Conservation (phyloP, 1,140 invertebrate genomes). For the Diorhabda elongata region DNA sequence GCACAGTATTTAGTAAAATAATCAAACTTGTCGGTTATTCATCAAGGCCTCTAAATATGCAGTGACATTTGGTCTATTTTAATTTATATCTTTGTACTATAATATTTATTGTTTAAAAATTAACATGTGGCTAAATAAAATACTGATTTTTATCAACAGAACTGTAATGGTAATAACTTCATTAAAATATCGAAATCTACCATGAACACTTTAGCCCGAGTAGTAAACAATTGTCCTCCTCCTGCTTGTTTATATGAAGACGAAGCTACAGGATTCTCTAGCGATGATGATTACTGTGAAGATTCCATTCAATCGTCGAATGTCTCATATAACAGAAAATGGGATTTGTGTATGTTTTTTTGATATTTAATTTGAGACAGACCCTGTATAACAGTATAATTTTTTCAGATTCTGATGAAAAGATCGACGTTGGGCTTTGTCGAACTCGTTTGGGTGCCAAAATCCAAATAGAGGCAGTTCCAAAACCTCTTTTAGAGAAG, state of each 20-base stretch:
- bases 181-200: conserved; percentile 48
- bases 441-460: conserved; percentile 45
- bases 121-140: too few species aligned
- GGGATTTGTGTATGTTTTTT: conserved; percentile 35
- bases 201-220: conserved; percentile 47
- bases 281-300: conserved; percentile 41
- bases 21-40: too few species aligned
- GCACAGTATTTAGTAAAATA: too few species aligned
- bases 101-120: too few species aligned
- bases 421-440: conserved; percentile 44
- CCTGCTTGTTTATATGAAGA: conserved; percentile 31
- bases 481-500: conserved; percentile 48
- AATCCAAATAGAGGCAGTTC: conserved; percentile 54
- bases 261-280: conserved; percentile 43
- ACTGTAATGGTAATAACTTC: conserved; percentile 58
- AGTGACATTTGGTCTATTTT: too few species aligned
- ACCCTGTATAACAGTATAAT: neutral
- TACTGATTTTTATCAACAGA: conserved; percentile 35
- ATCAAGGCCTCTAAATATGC: too few species aligned
- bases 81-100: too few species aligned
- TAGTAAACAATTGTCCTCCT: conserved; percentile 23
- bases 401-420: conserved; percentile 41
- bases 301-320: conserved; percentile 39
- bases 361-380: neutral
- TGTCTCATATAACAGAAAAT: conserved; percentile 31